Evolutionary conservation across 2,797 vertebrate species (phyloP), one percentile per base, ranked within the genome.

Genomic region (Peromyscus attwateri): DNA sequence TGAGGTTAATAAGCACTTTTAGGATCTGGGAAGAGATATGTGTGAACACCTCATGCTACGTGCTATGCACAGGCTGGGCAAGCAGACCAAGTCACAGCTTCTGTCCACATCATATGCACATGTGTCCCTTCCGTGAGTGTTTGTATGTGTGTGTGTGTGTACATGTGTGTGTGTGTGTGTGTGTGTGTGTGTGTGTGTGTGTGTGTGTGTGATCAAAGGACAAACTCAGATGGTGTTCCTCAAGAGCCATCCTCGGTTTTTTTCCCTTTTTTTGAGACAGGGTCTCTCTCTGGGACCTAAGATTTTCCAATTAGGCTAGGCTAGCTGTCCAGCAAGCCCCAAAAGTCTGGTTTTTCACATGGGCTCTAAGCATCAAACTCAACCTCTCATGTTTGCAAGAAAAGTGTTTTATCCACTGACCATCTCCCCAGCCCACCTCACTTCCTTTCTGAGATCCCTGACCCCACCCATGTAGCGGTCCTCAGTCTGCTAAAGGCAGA

Each of bases 401-500:
- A 31, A n/a, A 27, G 34, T 70, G 9, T 37, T 14, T 27, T 52
- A 87, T 55, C 66, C 68, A 55, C 34, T 40, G 68, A 71, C 25
- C 23, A 49, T 68, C 85, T 55, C 8, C 37, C 4, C 0, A 17
- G 23, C 4, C 49, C 85, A 71, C 9, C 4, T 17, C 68, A 55
- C 9, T 31, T 68, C n/a, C 11, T 37, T 64, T 43, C 49, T 37
- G 16, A 49, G 73, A 31, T 2, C 2, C 31, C 64, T 46, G 34
- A 4, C 19, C 9, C 17, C 37, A 21, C 14, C 40, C 12, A 1
- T n/a, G 12, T 4, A 0, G 8, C 3, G 14, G 52, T 46, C 17
- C 21, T 80, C 5, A 0, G 64, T 1, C 46, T 70, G 79, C 16
- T 46, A 23, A 31, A 16, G 7, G 23, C 3, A 8, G 5, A 14